Evolutionary conservation across 37 sponge, comb jelly and placozoan genomes (phyloP).

Genomic region (Halichondria panicea): DNA sequence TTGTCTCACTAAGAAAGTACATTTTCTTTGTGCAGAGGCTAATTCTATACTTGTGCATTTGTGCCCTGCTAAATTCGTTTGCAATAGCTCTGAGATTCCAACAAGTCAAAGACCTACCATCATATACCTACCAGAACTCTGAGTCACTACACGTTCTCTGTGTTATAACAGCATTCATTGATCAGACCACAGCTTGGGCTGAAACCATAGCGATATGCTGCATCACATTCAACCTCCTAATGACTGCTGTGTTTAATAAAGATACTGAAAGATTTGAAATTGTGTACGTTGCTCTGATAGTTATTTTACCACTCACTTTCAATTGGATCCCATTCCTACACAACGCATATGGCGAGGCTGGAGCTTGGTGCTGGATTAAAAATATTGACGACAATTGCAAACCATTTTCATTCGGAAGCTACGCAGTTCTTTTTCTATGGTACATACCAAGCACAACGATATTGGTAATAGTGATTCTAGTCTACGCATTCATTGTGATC

Average conservation of each 20-base stretch:
- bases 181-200: slow-evolving; percentile 46
- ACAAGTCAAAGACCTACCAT: background rate
- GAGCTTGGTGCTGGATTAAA: slow-evolving; percentile 80
- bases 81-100: slow-evolving; percentile 31
- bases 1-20: slow-evolving; percentile 81
- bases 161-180: slow-evolving; percentile 21
- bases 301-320: slow-evolving; percentile 52
- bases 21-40: slow-evolving; percentile 76
- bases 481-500: slow-evolving; percentile 14
- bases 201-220: slow-evolving; percentile 25
- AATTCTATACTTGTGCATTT: slow-evolving; percentile 75
- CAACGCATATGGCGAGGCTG: slow-evolving; percentile 54
- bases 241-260: slow-evolving; percentile 23
- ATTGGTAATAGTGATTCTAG: slow-evolving; percentile 10
- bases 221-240: slow-evolving; percentile 45
- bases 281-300: slow-evolving; percentile 25
- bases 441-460: slow-evolving; percentile 44
- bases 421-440: slow-evolving; percentile 30
- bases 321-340: slow-evolving; percentile 68
- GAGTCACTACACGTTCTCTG: slow-evolving; percentile 3
- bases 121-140: too few relatives aligned
- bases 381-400: slow-evolving; percentile 12
- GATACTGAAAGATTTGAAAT: slow-evolving; percentile 17
- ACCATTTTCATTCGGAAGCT: background rate
- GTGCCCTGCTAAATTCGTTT: slow-evolving; percentile 39